Evolutionary conservation across 2,113 vertebrate species (phyloP), one percentile per base, ranked within the genome.

Genomic region (Pteronura brasiliensis): DNA sequence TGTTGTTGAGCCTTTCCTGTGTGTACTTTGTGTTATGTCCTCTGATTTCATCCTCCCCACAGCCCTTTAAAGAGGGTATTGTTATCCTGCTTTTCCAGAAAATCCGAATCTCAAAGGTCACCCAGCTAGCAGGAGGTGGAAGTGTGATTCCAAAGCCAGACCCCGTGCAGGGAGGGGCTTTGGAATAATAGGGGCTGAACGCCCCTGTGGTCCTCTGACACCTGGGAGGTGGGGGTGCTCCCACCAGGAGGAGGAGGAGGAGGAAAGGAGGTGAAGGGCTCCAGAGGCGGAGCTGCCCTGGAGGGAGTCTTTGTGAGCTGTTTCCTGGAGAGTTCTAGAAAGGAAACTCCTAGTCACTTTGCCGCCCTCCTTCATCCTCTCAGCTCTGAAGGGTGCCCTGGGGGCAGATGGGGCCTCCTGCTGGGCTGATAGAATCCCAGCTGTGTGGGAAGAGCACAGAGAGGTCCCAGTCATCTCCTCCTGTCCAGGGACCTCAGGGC

Each of bases 271-370:
- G 69, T 31, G 39, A 77, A 27, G 34, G 55, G 79, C 74, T 79
- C 1, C 14, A 77, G 81, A 42, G 90, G 74, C 0, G 42, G 95
- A 92, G 94, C 76, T 91, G 77, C 81, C 93, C 81, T 82, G 52
- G 86, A 92, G 92, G 79, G 97, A 92, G 71, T 92, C 93, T 97
- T 97, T 93, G 86, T 95, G 84, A 90, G 65, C 83, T 74, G 84
- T 87, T 97, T 97, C 92, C 96, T 93, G 89, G 61, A 67, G 96
- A 92, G 95, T 90, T 97, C 89, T 96, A 90, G 85, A 93, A 94
- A 95, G 96, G 94, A 97, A 96, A 92, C 80, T 96, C 94, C 92
- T 85, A 29, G 88, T 79, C 85, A 79, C 69, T 63, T 59, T 95
- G 81, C 93, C 27, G 23, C n/a, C 47, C 29, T 72, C 31, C 67